phyloP scores from a whole-genome alignment of 2,797 vertebrate genomes.

The Cossypha dichroa region DNA sequence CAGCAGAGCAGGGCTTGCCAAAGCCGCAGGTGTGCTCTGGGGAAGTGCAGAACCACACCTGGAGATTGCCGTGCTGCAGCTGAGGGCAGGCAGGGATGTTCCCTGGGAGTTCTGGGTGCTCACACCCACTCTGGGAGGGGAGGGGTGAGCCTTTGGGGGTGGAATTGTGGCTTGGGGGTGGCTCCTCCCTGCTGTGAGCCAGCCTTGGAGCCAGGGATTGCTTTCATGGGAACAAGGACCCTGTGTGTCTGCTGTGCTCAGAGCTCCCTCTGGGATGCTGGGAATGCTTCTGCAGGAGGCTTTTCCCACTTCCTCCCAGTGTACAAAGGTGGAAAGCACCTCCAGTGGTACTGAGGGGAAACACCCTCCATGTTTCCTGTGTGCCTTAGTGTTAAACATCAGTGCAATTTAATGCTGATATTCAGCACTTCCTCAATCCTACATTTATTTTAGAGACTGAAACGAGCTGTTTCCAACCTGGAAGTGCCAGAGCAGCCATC shows the following conservation, averaged over 20 bases:
- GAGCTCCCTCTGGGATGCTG: background rate
- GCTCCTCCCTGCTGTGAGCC: background rate
- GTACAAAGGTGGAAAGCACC: background rate
- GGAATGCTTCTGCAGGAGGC: background rate
- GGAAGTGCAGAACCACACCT: background rate
- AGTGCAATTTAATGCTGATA: background rate
- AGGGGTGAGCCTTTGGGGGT: accelerated
- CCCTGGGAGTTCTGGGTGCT: background rate
- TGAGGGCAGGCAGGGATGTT: background rate
- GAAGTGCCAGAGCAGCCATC: background rate
- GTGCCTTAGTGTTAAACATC: accelerated
- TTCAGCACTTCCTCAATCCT: background rate
- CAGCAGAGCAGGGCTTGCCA: background rate
- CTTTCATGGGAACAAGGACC: background rate
- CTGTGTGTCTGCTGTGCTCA: accelerated
- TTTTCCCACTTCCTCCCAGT: background rate
- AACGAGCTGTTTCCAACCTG: background rate
- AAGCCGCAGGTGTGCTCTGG: background rate
- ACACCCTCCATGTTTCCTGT: background rate
- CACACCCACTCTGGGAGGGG: background rate
- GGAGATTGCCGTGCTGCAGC: background rate
- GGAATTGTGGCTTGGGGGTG: background rate
- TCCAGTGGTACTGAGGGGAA: background rate
- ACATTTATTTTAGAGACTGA: background rate
- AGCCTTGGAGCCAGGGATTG: background rate